Percentiles rank a stretch among this genome's conserved stretches.
Evolutionary conservation across 1,140 invertebrate genomes (phyloP).

Genomic region (Oedothorax gibbosus): DNA sequence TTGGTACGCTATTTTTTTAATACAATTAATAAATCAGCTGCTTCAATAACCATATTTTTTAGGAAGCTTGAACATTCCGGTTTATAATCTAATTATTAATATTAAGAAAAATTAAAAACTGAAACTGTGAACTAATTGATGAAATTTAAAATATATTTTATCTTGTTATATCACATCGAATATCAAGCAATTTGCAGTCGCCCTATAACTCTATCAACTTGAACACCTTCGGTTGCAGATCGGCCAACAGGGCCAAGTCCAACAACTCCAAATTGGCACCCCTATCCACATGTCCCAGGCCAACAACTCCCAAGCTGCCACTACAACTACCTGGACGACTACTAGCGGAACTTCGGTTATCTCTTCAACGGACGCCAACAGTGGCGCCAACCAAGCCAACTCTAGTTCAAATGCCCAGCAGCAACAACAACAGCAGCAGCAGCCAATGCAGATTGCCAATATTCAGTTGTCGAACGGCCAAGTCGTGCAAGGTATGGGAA

Average conservation of each 20-base stretch:
- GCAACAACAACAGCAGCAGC: conserved; percentile 57
- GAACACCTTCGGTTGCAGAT: too few relatives aligned
- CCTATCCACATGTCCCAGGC: conserved; percentile 75
- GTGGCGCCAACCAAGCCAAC: conserved; percentile 72
- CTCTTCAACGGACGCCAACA: conserved; percentile 44
- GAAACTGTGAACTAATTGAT: too few relatives aligned
- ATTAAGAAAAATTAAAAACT: too few relatives aligned
- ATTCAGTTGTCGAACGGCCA: conserved; percentile 66
- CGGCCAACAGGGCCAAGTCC: conserved; percentile 71
- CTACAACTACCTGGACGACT: conserved; percentile 70
- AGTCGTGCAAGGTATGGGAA: conserved; percentile 59
- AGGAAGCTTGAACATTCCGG: too few relatives aligned
- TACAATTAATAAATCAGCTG: too few relatives aligned
- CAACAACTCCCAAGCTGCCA: conserved; percentile 71
- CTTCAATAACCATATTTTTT: too few relatives aligned
- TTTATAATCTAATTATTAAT: too few relatives aligned
- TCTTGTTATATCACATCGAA: too few relatives aligned
- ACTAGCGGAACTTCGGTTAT: conserved; percentile 85
- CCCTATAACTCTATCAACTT: too few relatives aligned
- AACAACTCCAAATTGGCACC: conserved; percentile 66
- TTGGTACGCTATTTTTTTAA: too few relatives aligned
- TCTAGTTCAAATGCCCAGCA: conserved; percentile 72
- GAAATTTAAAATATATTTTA: too few relatives aligned
- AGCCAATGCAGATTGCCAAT: conserved; percentile 64
- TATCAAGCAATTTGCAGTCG: too few relatives aligned